phyloP scores from a whole-genome alignment of 1,140 invertebrate species.

The Drosophila ananassae region DNA sequence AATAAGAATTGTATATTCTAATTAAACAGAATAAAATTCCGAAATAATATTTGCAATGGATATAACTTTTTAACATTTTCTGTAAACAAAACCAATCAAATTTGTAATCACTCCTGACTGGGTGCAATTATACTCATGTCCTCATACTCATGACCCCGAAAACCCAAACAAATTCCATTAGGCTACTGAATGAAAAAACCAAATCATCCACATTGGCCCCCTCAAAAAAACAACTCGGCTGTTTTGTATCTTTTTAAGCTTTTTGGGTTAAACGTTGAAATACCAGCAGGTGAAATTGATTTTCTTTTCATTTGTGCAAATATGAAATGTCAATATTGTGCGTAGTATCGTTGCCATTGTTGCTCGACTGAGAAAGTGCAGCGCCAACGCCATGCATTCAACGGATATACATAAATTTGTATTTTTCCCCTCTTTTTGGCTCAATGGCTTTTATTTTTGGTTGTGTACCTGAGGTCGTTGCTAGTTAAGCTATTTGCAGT shows the following conservation, averaged over 20 bases:
- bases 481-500: slow-evolving; percentile 52
- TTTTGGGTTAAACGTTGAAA: slow-evolving; percentile 79
- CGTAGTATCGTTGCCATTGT: slow-evolving; percentile 45
- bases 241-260: slow-evolving; percentile 46
- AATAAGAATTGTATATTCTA: background rate
- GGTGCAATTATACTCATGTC: background rate
- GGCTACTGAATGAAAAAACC: background rate
- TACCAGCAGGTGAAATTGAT: slow-evolving; percentile 83
- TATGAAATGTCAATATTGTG: slow-evolving; percentile 84
- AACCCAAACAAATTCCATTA: background rate
- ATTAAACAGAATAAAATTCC: too few species aligned
- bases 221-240: slow-evolving; percentile 27
- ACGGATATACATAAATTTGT: slow-evolving; percentile 31
- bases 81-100: background rate
- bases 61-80: background rate
- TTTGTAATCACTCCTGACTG: background rate
- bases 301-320: slow-evolving; percentile 84
- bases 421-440: slow-evolving; percentile 12
- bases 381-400: slow-evolving; percentile 42
- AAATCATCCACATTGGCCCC: background rate
- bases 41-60: background rate
- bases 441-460: slow-evolving; percentile 7
- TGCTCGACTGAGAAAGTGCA: slow-evolving; percentile 74
- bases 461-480: slow-evolving; percentile 20
- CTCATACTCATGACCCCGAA: background rate